phyloP scores from a whole-genome alignment of 2,113 vertebrate species.

The Phocoena phocoena region DNA sequence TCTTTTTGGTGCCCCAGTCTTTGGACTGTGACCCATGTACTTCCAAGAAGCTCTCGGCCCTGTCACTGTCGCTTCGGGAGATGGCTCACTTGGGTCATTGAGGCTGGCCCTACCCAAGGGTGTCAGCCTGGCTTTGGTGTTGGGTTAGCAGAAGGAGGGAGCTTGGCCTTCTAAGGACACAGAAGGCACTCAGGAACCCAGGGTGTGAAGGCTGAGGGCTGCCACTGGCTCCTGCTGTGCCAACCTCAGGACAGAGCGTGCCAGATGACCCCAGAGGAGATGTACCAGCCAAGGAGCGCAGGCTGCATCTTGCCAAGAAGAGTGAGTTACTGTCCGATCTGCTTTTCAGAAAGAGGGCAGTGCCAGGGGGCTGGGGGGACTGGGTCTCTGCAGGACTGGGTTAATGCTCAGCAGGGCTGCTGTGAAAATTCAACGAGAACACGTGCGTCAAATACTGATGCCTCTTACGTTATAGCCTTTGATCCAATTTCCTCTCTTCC shows the following conservation, averaged over 20 bases:
- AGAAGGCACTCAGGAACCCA: background rate
- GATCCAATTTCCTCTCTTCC: background rate
- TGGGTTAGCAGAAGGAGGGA: background rate
- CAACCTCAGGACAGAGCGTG: fast-evolving
- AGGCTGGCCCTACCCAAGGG: background rate
- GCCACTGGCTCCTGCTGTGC: fast-evolving
- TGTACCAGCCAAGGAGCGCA: background rate
- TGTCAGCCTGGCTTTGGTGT: background rate
- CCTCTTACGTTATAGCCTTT: background rate
- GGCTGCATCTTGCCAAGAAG: background rate
- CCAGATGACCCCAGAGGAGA: fast-evolving
- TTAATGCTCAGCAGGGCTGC: background rate
- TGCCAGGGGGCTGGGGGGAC: background rate
- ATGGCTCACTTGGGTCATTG: fast-evolving
- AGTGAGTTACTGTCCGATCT: too few relatives aligned
- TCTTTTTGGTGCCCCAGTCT: background rate
- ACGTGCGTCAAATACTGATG: fast-evolving
- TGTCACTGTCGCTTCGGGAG: background rate
- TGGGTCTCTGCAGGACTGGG: background rate
- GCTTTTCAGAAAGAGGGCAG: background rate
- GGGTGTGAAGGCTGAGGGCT: fast-evolving
- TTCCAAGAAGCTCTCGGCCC: background rate
- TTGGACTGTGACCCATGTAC: background rate
- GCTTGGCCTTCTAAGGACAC: background rate
- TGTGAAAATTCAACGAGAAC: fast-evolving